Evolutionary conservation across 1,140 invertebrate species (phyloP), one percentile per base, ranked within the genome.

Genomic region (Platyscapa corneri): DNA sequence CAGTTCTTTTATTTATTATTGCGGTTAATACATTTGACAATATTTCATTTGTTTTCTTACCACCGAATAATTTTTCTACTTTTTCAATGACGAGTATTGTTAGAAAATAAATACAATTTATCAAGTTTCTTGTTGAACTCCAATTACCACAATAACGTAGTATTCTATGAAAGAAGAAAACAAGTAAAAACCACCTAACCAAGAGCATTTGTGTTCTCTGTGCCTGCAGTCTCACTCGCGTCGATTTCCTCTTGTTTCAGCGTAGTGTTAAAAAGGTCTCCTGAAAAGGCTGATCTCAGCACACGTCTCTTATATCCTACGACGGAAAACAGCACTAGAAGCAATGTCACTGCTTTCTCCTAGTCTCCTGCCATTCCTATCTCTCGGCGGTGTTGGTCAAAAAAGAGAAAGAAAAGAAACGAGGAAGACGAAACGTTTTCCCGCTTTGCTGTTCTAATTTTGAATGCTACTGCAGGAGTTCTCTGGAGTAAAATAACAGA

Each of bases 401-500:
- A 56, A 76, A 30, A 56, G 32, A 85, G 78, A 77, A 76, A 87
- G 79, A 87, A 76, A 77, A 76, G 86, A 76, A 87, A 87, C 87
- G 82, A 79, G 74, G 82, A 34, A 85, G 78, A 74, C 82, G 42
- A 49, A 49, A 30, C 46, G 67, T 88, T 88, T 88, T 75, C 80
- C 86, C 86, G 75, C 87, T 78, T 46, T 46, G 86, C 14, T 67
- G 75, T 86, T 87, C 87, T 90, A 89, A 91, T 90, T 88, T 88
- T 86, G 86, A 86, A 90, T 90, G 88, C 88, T 77, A 86, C 88
- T 88, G 82, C 87, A 89, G 85, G 87, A 88, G 86, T 88, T 86
- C 87, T 87, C 86, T 88, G 82, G 88, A 87, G 77, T 86, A 75
- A 64, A 82, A 87, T 87, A 82, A 80, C 83, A 79, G 81, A 74